Conservation (phyloP, 2,888 invertebrate species). For the Parelbella ahira region DNA sequence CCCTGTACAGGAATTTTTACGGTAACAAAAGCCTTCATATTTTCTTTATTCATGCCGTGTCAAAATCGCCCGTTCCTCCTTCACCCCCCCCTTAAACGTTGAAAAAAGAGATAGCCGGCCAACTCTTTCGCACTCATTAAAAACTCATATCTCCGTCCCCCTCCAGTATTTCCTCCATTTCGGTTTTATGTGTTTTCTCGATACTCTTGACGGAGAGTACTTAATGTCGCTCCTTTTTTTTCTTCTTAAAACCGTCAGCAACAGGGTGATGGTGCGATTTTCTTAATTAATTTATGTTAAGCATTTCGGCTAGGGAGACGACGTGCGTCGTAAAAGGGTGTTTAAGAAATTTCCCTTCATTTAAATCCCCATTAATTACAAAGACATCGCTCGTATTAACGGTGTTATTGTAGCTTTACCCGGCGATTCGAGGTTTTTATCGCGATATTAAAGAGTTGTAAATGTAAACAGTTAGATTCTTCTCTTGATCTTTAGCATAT, state of each 20-base stretch:
- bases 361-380: constrained; percentile 48
- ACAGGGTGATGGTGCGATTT: constrained; percentile 69
- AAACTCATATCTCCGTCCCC: constrained; percentile 49
- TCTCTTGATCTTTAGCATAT: no score
- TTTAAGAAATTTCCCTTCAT: constrained; percentile 46
- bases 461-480: constrained; percentile 9
- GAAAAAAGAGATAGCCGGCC: constrained; percentile 61
- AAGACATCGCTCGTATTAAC: constrained; percentile 51
- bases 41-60: constrained; percentile 79
- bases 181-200: constrained; percentile 70
- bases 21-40: constrained; percentile 78
- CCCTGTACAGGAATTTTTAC: constrained; percentile 78
- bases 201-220: constrained; percentile 55
- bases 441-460: constrained; percentile 32
- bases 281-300: constrained; percentile 78
- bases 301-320: constrained; percentile 50
- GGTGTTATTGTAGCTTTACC: constrained; percentile 37
- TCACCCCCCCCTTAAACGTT: constrained; percentile 47
- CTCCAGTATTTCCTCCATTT: constrained; percentile 56
- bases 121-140: constrained; percentile 72
- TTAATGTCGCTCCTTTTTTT: constrained; percentile 56
- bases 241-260: constrained; percentile 57
- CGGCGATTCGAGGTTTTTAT: constrained; percentile 59
- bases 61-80: constrained; percentile 65
- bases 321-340: constrained; percentile 51